Conservation (phyloP, 2,797 vertebrate genomes). For the Poecilia gillii region DNA sequence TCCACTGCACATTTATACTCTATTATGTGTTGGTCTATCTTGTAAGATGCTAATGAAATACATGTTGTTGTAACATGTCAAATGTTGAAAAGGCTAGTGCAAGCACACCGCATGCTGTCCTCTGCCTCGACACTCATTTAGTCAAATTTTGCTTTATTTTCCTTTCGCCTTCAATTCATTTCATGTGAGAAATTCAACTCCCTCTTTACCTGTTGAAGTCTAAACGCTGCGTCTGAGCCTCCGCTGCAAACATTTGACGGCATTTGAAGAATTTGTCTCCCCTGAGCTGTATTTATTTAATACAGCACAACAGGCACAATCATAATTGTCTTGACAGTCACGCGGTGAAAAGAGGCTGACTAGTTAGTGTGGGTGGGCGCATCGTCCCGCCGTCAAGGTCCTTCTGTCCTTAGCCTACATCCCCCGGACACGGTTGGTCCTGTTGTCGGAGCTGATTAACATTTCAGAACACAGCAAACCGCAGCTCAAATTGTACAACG, state of each 20-base stretch:
- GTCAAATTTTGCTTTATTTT: slow-evolving; percentile 38
- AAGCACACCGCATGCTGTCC: slow-evolving; percentile 6
- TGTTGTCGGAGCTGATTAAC: slow-evolving; percentile 82
- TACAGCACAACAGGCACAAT: slow-evolving; percentile 38
- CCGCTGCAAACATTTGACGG: slow-evolving; percentile 31
- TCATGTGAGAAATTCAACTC: slow-evolving; percentile 29
- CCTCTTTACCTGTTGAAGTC: slow-evolving; percentile 9
- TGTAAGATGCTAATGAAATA: not conserved
- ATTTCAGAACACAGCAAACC: slow-evolving; percentile 61
- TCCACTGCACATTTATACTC: not conserved
- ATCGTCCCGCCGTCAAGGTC: slow-evolving; percentile 76
- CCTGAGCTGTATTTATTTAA: slow-evolving; percentile 52
- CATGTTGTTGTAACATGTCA: not conserved
- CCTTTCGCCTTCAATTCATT: slow-evolving; percentile 8
- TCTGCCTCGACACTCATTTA: slow-evolving; percentile 45
- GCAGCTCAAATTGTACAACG: slow-evolving; percentile 34
- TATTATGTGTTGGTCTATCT: not conserved
- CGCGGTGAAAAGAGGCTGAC: slow-evolving; percentile 44
- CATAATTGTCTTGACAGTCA: slow-evolving; percentile 71
- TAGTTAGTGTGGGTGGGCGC: slow-evolving; percentile 52
- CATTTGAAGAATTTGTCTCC: slow-evolving; percentile 32
- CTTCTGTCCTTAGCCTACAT: slow-evolving; percentile 75
- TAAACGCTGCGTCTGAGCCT: slow-evolving; percentile 17
- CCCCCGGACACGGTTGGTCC: slow-evolving; percentile 74
- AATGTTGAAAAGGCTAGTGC: not conserved